phyloP scores from a whole-genome alignment of 2,888 invertebrate genomes.

The Drosophila paranaensis region DNA sequence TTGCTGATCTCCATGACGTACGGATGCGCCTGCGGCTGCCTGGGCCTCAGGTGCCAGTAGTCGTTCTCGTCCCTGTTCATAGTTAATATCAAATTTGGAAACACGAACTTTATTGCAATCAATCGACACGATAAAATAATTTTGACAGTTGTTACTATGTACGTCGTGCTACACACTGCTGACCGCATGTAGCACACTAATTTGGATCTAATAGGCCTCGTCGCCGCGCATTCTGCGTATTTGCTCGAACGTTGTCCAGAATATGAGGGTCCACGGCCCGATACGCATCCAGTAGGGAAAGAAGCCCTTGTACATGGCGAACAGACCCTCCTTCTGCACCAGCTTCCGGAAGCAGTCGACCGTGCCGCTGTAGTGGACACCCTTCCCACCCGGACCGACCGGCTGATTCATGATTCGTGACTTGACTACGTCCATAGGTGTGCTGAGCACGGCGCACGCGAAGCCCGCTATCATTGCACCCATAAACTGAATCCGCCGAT shows the following conservation, averaged over 20 bases:
- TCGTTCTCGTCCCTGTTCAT: slow-evolving; percentile 38
- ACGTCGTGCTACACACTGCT: neutral
- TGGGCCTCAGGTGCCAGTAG: slow-evolving; percentile 40
- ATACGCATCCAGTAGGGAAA: slow-evolving; percentile 53
- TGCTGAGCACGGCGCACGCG: slow-evolving; percentile 85
- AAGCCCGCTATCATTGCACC: slow-evolving; percentile 91
- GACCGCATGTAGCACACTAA: slow-evolving; percentile 1
- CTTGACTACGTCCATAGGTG: slow-evolving; percentile 96
- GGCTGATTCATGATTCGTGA: slow-evolving; percentile 96
- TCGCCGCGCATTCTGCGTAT: slow-evolving; percentile 39
- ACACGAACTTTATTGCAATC: neutral
- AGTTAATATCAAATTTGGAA: neutral
- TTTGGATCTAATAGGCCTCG: slow-evolving; percentile 19
- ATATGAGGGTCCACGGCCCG: slow-evolving; percentile 54
- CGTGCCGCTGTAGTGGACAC: slow-evolving; percentile 42
- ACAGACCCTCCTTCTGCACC: slow-evolving; percentile 32
- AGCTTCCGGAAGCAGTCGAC: slow-evolving; percentile 42
- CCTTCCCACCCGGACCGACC: slow-evolving; percentile 64
- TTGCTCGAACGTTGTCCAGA: slow-evolving; percentile 53
- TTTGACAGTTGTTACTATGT: neutral
- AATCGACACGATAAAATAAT: neutral
- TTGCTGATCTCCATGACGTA: neutral
- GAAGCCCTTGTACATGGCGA: slow-evolving; percentile 53
- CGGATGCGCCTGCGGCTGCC: neutral
- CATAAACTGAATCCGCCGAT: slow-evolving; percentile 86